Evolutionary conservation across 92 coral and sea anemone genomes (phyloP), one percentile per base, ranked within the genome.

Genomic region (Nematostella vectensis): DNA sequence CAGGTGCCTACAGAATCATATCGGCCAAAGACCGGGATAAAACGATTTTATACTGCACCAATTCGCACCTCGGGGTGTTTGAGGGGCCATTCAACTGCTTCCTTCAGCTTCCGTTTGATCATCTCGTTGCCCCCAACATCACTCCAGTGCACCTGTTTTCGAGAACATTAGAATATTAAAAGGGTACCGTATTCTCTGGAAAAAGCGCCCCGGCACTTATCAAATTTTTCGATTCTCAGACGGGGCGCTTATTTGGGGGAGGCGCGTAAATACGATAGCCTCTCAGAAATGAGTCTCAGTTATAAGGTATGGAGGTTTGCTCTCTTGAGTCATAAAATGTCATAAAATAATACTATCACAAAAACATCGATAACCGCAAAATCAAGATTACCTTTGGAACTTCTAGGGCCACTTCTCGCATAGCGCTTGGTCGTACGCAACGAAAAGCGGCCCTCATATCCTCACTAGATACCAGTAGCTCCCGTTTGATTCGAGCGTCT

Each of bases 21-120:
- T n/a, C n/a, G n/a, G n/a, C n/a, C n/a, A n/a, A n/a, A n/a, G n/a
- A n/a, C n/a, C n/a, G n/a, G n/a, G n/a, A n/a, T n/a, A n/a, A n/a
- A n/a, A n/a, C n/a, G n/a, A n/a, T n/a, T n/a, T n/a, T n/a, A n/a
- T n/a, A n/a, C n/a, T n/a, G 40, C 40, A 6, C 8, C 40, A 33
- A 33, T 6, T 33, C 68, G 3, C 58, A 91, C 98, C 89, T 93
- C 85, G 30, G 99, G 99, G 44, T 93, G 99, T 72, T 87, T 93
- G 20, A 93, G 74, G 2, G 99, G 99, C 99, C 99, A 93, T 65
- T 93, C 99, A 1, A 93, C 89, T 20, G 99, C 99, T 40, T 93
- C 93, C 54, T 71, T 81, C 19, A 93, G 77, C 53, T 93, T 93
- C 52, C 80, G 96, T 57, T 93, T 93, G 50, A 93, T 78, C n/a